Conservation (phyloP, 2,888 invertebrate species). For the Drosophila borborema region DNA sequence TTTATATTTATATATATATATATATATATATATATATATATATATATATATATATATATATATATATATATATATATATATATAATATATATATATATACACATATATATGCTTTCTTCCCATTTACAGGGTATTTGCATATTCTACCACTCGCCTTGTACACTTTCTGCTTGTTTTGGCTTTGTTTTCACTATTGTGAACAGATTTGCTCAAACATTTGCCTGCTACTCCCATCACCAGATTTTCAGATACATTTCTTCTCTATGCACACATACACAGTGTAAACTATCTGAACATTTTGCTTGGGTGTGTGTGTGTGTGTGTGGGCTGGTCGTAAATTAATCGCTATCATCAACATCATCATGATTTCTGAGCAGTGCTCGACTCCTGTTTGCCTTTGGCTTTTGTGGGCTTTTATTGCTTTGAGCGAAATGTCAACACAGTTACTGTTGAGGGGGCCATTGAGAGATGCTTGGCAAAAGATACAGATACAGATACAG, state of each 20-base stretch:
- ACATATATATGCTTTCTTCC: no score
- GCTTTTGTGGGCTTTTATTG: conserved; percentile 47
- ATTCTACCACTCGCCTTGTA: accelerated
- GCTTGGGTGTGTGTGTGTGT: background rate
- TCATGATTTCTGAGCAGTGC: conserved; percentile 23
- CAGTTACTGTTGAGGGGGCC: background rate
- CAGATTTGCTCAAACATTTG: conserved; percentile 41
- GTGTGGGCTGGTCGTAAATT: conserved; percentile 27
- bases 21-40: no score
- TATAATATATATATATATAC: no score
- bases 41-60: no score
- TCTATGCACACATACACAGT: conserved; percentile 19
- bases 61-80: no score
- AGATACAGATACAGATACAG: background rate
- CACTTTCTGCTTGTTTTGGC: background rate
- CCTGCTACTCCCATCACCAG: conserved; percentile 8
- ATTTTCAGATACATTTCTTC: conserved; percentile 4
- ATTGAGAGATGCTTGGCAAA: conserved; percentile 17
- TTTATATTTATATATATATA: no score
- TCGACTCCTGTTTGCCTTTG: conserved; percentile 34
- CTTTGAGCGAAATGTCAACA: conserved; percentile 29
- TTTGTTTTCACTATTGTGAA: conserved; percentile 37
- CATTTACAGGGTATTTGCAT: conserved; percentile 15
- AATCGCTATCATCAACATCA: conserved; percentile 43
- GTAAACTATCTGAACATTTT: conserved; percentile 28